Conservation (phyloP, 92 coral and sea anemone species). For the Zoanthus gigantus region DNA sequence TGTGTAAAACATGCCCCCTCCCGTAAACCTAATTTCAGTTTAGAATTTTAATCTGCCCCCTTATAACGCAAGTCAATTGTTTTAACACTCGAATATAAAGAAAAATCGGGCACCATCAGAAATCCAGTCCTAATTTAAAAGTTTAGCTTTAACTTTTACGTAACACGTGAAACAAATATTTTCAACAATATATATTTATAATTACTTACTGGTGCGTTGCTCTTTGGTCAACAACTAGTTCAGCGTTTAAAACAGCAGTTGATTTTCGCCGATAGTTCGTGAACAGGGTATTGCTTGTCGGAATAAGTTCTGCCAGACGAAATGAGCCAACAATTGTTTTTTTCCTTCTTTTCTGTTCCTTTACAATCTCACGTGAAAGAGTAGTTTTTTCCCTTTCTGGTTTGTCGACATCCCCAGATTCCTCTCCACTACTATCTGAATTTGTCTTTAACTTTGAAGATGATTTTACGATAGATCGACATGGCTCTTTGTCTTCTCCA, state of each 20-base stretch:
- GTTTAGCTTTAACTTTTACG: not conserved
- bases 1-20: not conserved
- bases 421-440: conserved; percentile 47
- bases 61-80: too few species aligned
- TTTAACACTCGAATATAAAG: too few species aligned
- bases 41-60: not conserved
- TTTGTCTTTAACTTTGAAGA: not conserved
- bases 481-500: not conserved
- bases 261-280: conserved; percentile 86
- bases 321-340: conserved; percentile 93
- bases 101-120: not conserved
- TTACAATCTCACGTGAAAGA: conserved; percentile 64
- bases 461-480: not conserved
- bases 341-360: conserved; percentile 77
- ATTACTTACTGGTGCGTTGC: conserved; percentile 94
- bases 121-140: not conserved
- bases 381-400: conserved; percentile 53
- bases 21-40: too few species aligned
- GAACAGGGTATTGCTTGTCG: conserved; percentile 80
- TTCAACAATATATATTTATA: not conserved
- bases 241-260: conserved; percentile 72
- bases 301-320: conserved; percentile 89
- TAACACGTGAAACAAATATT: not conserved
- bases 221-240: conserved; percentile 76
- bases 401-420: conserved; percentile 57